These are phyloP conservation scores for Propsilocerus akamusi DNA, from an alignment of 1,140 invertebrate genomes.

Conservation along the genomic window DNA sequence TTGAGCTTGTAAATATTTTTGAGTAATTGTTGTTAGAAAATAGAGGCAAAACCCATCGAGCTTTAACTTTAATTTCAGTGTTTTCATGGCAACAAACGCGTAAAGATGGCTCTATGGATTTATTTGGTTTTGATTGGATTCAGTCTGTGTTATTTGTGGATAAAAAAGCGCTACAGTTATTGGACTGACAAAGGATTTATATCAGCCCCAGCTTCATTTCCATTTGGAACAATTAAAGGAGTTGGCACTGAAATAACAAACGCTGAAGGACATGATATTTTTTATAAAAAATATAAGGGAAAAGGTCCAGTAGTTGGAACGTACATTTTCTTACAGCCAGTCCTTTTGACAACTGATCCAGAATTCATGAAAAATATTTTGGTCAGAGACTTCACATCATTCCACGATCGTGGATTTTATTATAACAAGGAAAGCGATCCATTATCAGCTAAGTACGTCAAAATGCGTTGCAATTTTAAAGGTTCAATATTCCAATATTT, in stretches of 20 bases:
- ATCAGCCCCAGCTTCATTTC: neutral
- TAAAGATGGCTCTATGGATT: no score
- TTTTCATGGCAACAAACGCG: no score
- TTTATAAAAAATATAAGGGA: slow-evolving; percentile 7
- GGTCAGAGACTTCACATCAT: slow-evolving; percentile 32
- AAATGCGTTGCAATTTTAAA: neutral
- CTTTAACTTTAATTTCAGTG: no score
- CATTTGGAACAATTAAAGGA: neutral
- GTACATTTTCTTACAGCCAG: slow-evolving; percentile 24
- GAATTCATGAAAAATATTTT: slow-evolving; percentile 31
- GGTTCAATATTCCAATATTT: neutral
- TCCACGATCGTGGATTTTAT: slow-evolving; percentile 26
- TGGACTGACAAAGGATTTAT: neutral
- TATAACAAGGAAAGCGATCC: slow-evolving; percentile 21
- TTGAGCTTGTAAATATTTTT: no score
- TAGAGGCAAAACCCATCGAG: no score
- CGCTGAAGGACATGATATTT: neutral
- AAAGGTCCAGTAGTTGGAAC: slow-evolving; percentile 17
- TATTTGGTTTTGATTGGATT: no score
- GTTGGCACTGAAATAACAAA: neutral
- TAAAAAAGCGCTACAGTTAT: neutral
- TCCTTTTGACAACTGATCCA: slow-evolving; percentile 30
- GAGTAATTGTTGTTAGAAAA: no score
- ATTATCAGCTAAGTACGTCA: slow-evolving; percentile 20
- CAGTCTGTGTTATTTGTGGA: neutral